Conservation (phyloP, 2,797 vertebrate genomes). For the Sebastiscus albofasciatus region DNA sequence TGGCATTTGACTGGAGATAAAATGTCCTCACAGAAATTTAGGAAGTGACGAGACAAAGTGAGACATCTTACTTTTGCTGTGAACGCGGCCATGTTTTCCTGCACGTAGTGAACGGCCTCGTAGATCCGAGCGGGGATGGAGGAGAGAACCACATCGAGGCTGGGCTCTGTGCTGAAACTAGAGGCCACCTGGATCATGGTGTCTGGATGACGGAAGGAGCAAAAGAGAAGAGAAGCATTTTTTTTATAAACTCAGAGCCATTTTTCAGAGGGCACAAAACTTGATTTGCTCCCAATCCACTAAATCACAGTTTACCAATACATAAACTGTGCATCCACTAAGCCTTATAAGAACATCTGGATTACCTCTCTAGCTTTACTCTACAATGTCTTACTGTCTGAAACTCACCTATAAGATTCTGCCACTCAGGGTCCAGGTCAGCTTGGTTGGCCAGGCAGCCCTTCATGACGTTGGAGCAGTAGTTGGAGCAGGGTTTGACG, state of each 20-base stretch:
- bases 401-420: constrained; percentile 89
- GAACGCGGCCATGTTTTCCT: constrained; percentile 87
- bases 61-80: constrained; percentile 83
- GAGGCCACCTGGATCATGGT: constrained; percentile 89
- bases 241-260: neutral
- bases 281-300: neutral
- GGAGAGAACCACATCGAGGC: constrained; percentile 87
- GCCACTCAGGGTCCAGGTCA: constrained; percentile 91
- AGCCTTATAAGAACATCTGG: neutral
- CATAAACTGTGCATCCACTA: neutral
- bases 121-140: constrained; percentile 87
- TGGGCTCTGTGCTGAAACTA: constrained; percentile 87
- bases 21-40: neutral
- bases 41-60: neutral
- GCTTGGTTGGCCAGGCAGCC: constrained; percentile 96
- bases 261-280: neutral
- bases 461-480: constrained; percentile 93
- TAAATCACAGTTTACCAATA: neutral
- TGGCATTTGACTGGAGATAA: neutral
- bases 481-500: constrained; percentile 88
- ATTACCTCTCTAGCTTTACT: neutral
- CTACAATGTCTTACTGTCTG: neutral
- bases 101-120: constrained; percentile 86
- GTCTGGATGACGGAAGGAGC: constrained; percentile 71
- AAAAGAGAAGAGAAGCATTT: neutral